Evolutionary conservation across 2,797 vertebrate genomes (phyloP), one percentile per base, ranked within the genome.

Genomic region (Taenioides sp.): DNA sequence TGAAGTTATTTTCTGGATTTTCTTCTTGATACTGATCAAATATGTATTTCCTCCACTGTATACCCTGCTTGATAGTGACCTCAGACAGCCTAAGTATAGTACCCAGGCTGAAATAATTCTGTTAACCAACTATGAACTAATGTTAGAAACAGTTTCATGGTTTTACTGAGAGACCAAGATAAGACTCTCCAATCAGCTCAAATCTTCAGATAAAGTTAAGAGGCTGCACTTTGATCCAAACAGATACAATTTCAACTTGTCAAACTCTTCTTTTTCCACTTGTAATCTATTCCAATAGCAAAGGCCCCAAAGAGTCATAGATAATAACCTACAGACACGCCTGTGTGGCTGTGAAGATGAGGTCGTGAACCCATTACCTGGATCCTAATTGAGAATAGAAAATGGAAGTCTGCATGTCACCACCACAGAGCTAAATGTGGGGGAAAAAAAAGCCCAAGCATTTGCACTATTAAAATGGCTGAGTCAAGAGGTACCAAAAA

Each of bases 281-380:
- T 43, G 54, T 58, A 40, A 68, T 23, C n/a, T 23, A 40, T 68
- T 40, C 7, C 22, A 68, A 68, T 40, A 25, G 7, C 7, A 22
- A 68, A 40, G 64, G 66, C 67, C 7, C 34, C 14, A 43, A 34
- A 23, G 55, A 68, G 67, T 68, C 54, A 58, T 22, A 40, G 54
- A 23, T 58, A 58, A 57, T 40, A 68, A 58, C 67, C 67, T 58
- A 18, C 67, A 58, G 67, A 40, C 67, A 68, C 52, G 17, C 2
- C 31, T 40, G 31, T 43, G 34, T 40, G 22, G 54, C 34, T 28
- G 34, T 68, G 67, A 71, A 65, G 64, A 74, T 65, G 23, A 64
- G 81, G 79, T 78, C 69, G 55, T 71, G 73, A 83, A 83, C 84
- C 71, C 69, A 80, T 81, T 75, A 80, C 67, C 69, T 67, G 75